Percentiles rank a stretch among this genome's conserved stretches.
These are phyloP conservation scores for Cataglyphis albicans DNA, from an alignment of 2,888 invertebrate genomes.

Conservation along the genomic window DNA sequence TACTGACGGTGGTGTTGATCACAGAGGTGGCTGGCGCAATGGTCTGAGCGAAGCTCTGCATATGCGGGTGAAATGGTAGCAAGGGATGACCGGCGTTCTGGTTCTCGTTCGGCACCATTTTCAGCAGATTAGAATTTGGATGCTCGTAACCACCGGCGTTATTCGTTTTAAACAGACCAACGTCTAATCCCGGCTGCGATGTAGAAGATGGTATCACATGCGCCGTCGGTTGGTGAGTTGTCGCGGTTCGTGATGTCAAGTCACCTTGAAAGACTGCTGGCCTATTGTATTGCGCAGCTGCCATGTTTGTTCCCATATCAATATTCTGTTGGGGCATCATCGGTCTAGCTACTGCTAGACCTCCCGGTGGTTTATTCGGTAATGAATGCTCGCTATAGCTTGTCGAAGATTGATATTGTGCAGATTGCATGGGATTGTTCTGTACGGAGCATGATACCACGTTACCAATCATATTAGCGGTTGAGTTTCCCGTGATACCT, in stretches of 20 bases:
- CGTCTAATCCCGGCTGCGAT: conserved; percentile 80
- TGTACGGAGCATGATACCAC: conserved; percentile 79
- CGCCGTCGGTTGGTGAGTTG: conserved; percentile 72
- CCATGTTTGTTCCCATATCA: conserved; percentile 76
- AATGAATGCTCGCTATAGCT: conserved; percentile 80
- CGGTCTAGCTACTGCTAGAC: conserved; percentile 83
- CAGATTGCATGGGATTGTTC: conserved; percentile 81
- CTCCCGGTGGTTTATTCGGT: conserved; percentile 81
- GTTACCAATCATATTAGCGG: conserved; percentile 71
- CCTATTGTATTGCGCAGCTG: conserved; percentile 77
- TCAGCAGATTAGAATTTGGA: conserved; percentile 85
- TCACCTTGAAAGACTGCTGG: conserved; percentile 80
- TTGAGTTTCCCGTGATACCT: conserved; percentile 84
- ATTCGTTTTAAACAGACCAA: conserved; percentile 80
- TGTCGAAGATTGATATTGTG: conserved; percentile 79
- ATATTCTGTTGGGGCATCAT: conserved; percentile 79
- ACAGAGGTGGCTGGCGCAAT: conserved; percentile 82
- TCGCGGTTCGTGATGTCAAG: conserved; percentile 75
- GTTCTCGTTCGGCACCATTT: conserved; percentile 84
- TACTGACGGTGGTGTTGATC: conserved; percentile 86
- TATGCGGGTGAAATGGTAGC: conserved; percentile 81
- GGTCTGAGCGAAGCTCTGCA: conserved; percentile 82
- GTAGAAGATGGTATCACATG: conserved; percentile 78
- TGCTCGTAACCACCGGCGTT: conserved; percentile 78
- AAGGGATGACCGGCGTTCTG: conserved; percentile 77